Evolutionary conservation across 2,113 vertebrate genomes (phyloP).

Genomic region (Potamarius usumacintae): DNA sequence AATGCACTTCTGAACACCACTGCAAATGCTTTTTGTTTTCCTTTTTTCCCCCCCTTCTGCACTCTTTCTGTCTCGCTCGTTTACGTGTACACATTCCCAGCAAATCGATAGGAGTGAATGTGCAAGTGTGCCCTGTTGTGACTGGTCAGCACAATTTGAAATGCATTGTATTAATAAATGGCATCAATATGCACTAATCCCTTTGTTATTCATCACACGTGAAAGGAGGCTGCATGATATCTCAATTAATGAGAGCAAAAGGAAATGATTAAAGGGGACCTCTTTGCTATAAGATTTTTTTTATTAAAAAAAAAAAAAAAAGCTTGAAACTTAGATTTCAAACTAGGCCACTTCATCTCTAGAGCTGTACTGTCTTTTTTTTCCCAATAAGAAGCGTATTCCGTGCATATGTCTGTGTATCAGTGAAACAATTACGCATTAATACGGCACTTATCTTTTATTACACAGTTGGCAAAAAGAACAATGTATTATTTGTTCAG

Average conservation of each 20-base stretch:
- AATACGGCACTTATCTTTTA: neutral
- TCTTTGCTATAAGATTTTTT: constrained; percentile 10
- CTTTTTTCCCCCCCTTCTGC: constrained; percentile 56
- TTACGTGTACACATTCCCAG: constrained; percentile 8
- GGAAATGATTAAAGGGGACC: constrained; percentile 23
- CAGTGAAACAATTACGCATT: neutral
- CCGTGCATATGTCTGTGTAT: neutral
- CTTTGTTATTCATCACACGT: constrained; percentile 20
- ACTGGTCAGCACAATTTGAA: constrained; percentile 25
- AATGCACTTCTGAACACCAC: constrained; percentile 68
- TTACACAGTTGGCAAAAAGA: neutral
- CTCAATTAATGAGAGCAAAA: constrained; percentile 31
- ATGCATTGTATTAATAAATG: constrained; percentile 21
- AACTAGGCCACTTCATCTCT: neutral
- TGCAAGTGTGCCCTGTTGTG: neutral
- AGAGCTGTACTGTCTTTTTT: neutral
- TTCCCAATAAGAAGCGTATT: neutral
- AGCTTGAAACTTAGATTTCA: constrained; percentile 10
- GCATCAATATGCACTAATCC: constrained; percentile 30
- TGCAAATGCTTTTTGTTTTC: constrained; percentile 54
- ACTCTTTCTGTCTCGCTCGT: constrained; percentile 25
- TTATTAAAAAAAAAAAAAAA: too few relatives aligned
- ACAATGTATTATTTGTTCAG: neutral
- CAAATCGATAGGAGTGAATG: constrained; percentile 12
- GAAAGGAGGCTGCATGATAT: constrained; percentile 19